Percentiles rank a stretch among this genome's conserved stretches.
Conservation (phyloP, 2,797 vertebrate species). For the Rhynchotus rufescens region DNA sequence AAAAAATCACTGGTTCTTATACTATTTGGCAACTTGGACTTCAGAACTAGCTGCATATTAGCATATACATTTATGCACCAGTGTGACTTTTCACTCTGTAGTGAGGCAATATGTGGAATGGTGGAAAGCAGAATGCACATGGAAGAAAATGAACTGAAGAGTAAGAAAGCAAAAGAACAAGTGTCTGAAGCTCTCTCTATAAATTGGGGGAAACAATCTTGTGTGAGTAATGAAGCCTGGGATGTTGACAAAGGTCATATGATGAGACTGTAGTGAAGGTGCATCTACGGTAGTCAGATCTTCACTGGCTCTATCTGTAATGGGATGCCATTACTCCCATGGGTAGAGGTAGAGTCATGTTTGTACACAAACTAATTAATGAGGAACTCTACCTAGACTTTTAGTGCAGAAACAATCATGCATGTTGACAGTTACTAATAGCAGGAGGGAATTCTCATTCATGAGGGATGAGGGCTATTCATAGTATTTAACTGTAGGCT, state of each 20-base stretch:
- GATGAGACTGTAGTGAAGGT: conserved; percentile 43
- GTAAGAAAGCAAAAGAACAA: neutral
- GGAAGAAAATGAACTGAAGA: neutral
- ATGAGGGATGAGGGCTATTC: conserved; percentile 42
- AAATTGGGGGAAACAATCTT: conserved; percentile 29
- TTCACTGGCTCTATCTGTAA: conserved; percentile 47
- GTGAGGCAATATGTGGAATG: neutral
- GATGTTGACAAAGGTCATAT: conserved; percentile 60
- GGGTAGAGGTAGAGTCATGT: conserved; percentile 55
- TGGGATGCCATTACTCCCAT: conserved; percentile 48
- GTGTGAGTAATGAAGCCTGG: conserved; percentile 53
- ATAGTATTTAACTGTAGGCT: conserved; percentile 28
- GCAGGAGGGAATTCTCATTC: conserved; percentile 62
- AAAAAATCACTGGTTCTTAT: neutral
- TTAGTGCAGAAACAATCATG: conserved; percentile 56
- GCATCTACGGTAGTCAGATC: conserved; percentile 39
- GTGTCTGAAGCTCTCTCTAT: neutral
- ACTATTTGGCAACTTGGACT: neutral
- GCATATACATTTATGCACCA: neutral
- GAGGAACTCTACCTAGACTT: conserved; percentile 67
- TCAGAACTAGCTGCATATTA: neutral
- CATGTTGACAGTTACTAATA: conserved; percentile 71
- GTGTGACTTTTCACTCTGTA: neutral
- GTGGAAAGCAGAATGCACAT: neutral
- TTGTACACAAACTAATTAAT: conserved; percentile 71